phyloP scores from a whole-genome alignment of 92 coral and sea anemone species.

The Pocillopora meandrina region DNA sequence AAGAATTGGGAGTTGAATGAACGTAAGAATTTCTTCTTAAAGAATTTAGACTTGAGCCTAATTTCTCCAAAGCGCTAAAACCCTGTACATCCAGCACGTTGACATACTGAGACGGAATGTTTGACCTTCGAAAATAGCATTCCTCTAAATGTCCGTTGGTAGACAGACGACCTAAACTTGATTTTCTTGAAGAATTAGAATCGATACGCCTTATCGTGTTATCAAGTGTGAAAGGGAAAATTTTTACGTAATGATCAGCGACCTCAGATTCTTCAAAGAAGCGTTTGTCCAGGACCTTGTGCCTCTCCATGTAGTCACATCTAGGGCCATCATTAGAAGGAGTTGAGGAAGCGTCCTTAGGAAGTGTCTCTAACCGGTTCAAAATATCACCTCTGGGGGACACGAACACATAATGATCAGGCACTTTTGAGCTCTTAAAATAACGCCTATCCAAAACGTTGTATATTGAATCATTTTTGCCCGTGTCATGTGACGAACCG shows the following conservation, averaged over 20 bases:
- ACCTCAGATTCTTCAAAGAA: not conserved
- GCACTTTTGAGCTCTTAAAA: not conserved
- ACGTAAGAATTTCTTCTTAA: not conserved
- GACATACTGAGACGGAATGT: not conserved
- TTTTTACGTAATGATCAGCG: not conserved
- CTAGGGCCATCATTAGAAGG: not conserved
- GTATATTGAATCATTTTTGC: not conserved
- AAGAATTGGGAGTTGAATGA: not conserved
- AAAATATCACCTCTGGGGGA: not conserved
- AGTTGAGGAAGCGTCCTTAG: not conserved
- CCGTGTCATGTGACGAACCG: too few species aligned
- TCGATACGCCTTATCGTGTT: too few species aligned
- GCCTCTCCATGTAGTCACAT: not conserved
- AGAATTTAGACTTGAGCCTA: not conserved
- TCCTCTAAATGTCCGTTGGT: not conserved
- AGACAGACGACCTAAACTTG: not conserved
- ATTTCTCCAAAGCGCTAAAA: not conserved
- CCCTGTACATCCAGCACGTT: not conserved
- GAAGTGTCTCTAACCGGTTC: not conserved
- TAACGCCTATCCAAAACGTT: conserved; percentile 1
- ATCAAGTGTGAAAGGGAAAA: too few species aligned
- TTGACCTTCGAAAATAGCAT: not conserved
- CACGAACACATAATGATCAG: not conserved
- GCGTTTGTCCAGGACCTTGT: not conserved
- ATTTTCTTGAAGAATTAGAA: too few species aligned